Conservation (phyloP, 2,888 invertebrate genomes). For the Heterodera filipjevi region DNA sequence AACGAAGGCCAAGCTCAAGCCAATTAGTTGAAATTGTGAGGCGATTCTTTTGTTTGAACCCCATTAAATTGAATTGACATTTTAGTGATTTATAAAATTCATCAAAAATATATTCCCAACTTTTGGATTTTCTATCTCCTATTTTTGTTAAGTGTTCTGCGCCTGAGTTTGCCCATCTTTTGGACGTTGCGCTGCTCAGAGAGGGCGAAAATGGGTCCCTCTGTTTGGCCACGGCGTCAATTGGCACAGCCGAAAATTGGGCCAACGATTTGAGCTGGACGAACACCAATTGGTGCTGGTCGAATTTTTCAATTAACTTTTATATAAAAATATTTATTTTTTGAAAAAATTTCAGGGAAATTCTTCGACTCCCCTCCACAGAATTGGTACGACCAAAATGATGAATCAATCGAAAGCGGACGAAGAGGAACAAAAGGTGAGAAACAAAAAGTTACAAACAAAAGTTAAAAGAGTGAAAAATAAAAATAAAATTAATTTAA, state of each 20-base stretch:
- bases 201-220: conserved; percentile 11
- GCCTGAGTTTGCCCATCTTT: conserved; percentile 84
- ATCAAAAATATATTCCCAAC: conserved; percentile 54
- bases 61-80: no score
- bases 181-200: conserved; percentile 72
- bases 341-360: background rate
- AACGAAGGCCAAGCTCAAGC: conserved; percentile 87
- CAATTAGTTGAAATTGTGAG: conserved; percentile 82
- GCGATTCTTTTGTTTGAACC: conserved; percentile 66
- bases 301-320: background rate
- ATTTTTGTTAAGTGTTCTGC: conserved; percentile 39
- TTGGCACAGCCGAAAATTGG: background rate
- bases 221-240: background rate
- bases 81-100: background rate
- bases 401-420: background rate
- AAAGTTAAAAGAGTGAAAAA: background rate
- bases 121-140: background rate
- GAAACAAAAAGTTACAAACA: no score
- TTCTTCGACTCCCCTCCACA: background rate
- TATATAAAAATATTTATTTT: background rate
- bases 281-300: background rate
- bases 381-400: background rate
- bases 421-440: background rate
- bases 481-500: background rate
- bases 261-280: conserved; percentile 71